These are phyloP conservation scores for Xyliphius kryptos DNA, from an alignment of 2,113 vertebrate species.

Conservation along the genomic window DNA sequence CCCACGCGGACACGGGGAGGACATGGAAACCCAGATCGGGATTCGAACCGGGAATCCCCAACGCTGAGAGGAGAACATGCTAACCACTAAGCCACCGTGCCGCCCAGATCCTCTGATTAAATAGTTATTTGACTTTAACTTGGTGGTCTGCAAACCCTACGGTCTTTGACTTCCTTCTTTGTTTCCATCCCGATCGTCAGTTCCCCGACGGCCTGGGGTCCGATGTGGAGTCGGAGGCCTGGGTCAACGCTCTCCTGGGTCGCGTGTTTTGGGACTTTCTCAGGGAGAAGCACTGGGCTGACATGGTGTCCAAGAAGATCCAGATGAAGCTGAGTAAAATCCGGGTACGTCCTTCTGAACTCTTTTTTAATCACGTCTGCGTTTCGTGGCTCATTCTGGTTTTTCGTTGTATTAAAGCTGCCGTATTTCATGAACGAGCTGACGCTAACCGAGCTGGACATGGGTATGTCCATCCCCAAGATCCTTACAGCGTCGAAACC, in stretches of 20 bases:
- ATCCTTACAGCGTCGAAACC: slow-evolving; percentile 70
- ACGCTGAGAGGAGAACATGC: no score
- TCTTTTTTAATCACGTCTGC: no score
- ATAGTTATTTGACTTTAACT: no score
- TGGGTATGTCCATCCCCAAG: slow-evolving; percentile 76
- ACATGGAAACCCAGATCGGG: no score
- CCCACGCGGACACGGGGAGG: no score
- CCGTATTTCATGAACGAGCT: slow-evolving; percentile 89
- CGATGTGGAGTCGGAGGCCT: slow-evolving; percentile 48
- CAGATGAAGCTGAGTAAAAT: slow-evolving; percentile 88
- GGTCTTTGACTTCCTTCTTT: no score
- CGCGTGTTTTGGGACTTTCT: slow-evolving; percentile 87
- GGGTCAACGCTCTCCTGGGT: slow-evolving; percentile 75
- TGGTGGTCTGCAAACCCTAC: no score
- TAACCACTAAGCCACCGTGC: no score
- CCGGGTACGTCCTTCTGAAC: slow-evolving; percentile 59
- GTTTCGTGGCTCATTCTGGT: background rate
- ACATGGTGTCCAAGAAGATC: slow-evolving; percentile 75
- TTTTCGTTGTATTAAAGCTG: slow-evolving; percentile 57
- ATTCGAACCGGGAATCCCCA: no score
- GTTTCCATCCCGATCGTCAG: no score
- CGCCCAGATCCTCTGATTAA: no score
- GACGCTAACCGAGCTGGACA: slow-evolving; percentile 75
- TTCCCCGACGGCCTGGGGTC: no score
- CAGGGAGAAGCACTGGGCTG: slow-evolving; percentile 71